Evolutionary conservation across 2,113 vertebrate species (phyloP), one percentile per base, ranked within the genome.

Genomic region (Suricata suricatta): DNA sequence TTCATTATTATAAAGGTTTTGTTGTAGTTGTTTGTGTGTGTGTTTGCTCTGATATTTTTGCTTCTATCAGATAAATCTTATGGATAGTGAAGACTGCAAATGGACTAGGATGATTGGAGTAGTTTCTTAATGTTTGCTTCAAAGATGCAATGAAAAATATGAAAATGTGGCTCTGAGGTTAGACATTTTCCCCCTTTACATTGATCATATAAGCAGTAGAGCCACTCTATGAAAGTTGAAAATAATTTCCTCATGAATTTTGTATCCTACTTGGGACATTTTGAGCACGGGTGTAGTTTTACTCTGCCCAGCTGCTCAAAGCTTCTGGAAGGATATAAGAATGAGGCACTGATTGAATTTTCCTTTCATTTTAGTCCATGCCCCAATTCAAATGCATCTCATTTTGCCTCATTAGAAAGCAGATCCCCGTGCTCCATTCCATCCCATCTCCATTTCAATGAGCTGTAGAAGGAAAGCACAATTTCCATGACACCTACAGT

Each of bases 151-250:
- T 94, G 19, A 92, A 97, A 98, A 98, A 91, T 92, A 95, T 91
- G 95, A 94, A 97, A 97, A 98, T 98, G 17, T 96, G 90, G 97
- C 98, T 98, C 98, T 98, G 96, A 97, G 31, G 47, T 38, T 74
- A 92, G 95, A 95, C 95, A 95, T 93, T 92, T 96, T 50, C 64
- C 93, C 95, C 93, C 95, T 98, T 98, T 97, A 96, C 96, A 91
- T 90, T 98, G 87, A 97, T 95, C 97, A 96, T 96, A 89, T 97
- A 97, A 97, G 97, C 95, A 98, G 93, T 88, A 95, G 16, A 77
- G 23, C 21, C 50, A 97, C 33, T 95, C 85, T 66, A 69, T 92
- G 96, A 94, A 98, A 98, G 93, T 83, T 96, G 76, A 96, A 98
- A 98, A 97, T 97, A 95, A 93, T 90, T 93, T 98, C 77, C 84